Base-by-base conservation (phyloP, 2,797 vertebrate genomes). In the Pangasius krempfi region DNA sequence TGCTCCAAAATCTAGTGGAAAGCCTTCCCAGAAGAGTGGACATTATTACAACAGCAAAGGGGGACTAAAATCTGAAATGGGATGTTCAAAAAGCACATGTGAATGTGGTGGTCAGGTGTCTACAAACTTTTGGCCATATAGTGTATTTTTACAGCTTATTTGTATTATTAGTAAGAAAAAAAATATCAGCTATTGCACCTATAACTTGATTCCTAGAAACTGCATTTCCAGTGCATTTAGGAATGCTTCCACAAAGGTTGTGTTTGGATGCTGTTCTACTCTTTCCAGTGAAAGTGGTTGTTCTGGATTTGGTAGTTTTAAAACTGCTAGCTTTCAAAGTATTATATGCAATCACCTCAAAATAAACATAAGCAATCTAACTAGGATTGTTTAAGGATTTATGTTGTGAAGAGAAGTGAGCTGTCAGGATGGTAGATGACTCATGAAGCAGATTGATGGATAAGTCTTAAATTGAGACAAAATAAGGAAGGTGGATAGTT, bases 381-480 rank as follows among this genome's bases (percentile, higher is more conserved):
- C 14, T 60, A 58, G 37, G 33, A 16, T 82, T 47, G 47, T 37
- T 52, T 37, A 37, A 68, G 37, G 18, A 47, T 52, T 54, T 56
- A 13, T 54, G 22, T 68, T 52, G 50, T 75, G 68, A 40, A 60
- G 16, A 56, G 64, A 76, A 40, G 22, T 13, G 58, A 54, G 47
- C 78, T 87, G 76, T 80, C 50, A 52, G 16, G 10, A 70, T 70
- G 47, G 18, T 54, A 14, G 13, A 10, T 76, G 56, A 78, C 56
- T 60, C 60, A 54, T 81, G 25, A 58, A 30, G 68, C 30, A 7
- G 20, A 62, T 20, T 87, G 66, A 87, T 68, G 56, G 27, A 60
- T 50, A 30, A 56, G 75, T 27, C 72, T 78, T 78, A 37, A 66
- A 87, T 44, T 58, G n/a, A 88, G 37, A 60, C 66, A 50, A 12